Conservation (phyloP, 2,888 invertebrate genomes). For the Drosophila peninsularis region DNA sequence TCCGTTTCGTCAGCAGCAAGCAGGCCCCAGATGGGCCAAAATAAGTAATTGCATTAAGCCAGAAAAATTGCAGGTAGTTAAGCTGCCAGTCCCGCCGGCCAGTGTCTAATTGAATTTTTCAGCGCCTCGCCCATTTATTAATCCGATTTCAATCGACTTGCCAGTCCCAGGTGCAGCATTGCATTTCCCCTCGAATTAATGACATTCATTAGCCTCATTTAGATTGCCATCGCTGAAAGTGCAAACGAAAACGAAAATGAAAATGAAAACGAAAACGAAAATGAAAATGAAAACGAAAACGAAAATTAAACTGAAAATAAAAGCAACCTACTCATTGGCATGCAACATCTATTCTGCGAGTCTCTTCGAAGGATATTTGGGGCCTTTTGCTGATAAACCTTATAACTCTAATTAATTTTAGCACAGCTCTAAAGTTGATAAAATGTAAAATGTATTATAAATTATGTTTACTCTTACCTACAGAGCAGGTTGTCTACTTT, state of each 20-base stretch:
- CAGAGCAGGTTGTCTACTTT: too few relatives aligned
- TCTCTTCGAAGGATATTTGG: too few relatives aligned
- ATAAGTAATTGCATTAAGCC: conserved; percentile 68
- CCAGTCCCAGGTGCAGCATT: conserved; percentile 38
- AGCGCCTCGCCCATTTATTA: conserved; percentile 75
- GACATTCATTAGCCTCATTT: conserved; percentile 77
- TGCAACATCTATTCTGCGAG: neutral
- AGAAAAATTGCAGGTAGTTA: conserved; percentile 70
- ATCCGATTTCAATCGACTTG: conserved; percentile 78
- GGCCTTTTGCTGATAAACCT: neutral
- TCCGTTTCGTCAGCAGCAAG: conserved; percentile 45
- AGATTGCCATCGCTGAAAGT: conserved; percentile 59
- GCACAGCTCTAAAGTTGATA: too few relatives aligned
- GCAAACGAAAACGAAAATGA: conserved; percentile 16
- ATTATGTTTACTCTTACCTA: too few relatives aligned
- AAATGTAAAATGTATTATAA: too few relatives aligned
- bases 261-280: conserved; percentile 7
- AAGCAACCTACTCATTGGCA: conserved; percentile 1
- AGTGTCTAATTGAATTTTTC: conserved; percentile 76
- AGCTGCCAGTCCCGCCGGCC: conserved; percentile 25
- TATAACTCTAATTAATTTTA: too few relatives aligned
- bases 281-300: conserved; percentile 18
- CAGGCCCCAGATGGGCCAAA: conserved; percentile 20
- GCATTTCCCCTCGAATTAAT: conserved; percentile 69
- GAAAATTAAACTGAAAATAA: conserved; percentile 7